Percentiles rank a stretch among this genome's conserved stretches.
Evolutionary conservation across 1,140 invertebrate genomes (phyloP).

Genomic region (Eulimnadia texana): DNA sequence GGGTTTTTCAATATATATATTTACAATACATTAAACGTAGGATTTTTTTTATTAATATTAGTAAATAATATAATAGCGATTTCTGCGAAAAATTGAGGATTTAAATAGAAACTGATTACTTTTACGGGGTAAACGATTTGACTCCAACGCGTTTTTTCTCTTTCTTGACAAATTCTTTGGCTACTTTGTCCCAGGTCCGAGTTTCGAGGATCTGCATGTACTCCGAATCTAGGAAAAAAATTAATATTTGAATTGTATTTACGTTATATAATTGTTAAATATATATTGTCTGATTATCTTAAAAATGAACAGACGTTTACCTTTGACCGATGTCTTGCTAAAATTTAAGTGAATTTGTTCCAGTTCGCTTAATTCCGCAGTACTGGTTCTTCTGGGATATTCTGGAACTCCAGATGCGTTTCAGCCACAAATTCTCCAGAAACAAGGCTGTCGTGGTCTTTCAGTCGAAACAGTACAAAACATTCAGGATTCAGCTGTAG

Average conservation of each 20-base stretch:
- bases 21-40: too few relatives aligned
- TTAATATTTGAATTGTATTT: too few relatives aligned
- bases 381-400: constrained; percentile 40
- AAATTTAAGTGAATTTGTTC: constrained; percentile 12
- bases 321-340: constrained; percentile 8
- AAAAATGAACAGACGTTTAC: too few relatives aligned
- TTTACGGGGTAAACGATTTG: too few relatives aligned
- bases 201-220: constrained; percentile 62
- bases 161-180: constrained; percentile 77
- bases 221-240: constrained; percentile 49
- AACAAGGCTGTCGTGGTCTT: constrained; percentile 87
- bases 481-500: constrained; percentile 54
- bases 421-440: constrained; percentile 88
- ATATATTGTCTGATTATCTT: too few relatives aligned
- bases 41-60: too few relatives aligned
- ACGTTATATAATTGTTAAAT: too few relatives aligned
- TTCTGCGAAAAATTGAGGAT: too few relatives aligned
- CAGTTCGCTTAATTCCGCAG: neutral
- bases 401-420: constrained; percentile 64
- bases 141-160: constrained; percentile 32
- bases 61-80: too few relatives aligned
- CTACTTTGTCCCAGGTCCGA: constrained; percentile 74
- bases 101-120: too few relatives aligned
- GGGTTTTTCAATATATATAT: too few relatives aligned
- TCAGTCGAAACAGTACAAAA: constrained; percentile 72